Evolutionary conservation across 2,113 vertebrate species (phyloP).

Genomic region (Anoplopoma fimbria): DNA sequence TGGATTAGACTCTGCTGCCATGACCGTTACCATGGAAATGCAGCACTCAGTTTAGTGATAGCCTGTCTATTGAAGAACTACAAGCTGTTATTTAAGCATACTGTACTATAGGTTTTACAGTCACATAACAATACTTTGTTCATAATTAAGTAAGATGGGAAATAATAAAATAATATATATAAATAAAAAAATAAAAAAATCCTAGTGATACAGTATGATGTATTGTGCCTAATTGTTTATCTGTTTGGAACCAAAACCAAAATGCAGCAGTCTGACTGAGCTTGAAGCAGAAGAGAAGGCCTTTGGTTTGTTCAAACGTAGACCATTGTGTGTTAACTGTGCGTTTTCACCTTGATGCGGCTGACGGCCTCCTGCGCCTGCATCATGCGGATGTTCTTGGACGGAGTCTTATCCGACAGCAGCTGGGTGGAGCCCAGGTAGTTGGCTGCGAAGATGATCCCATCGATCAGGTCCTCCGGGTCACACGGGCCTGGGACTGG

Average conservation of each 20-base stretch:
- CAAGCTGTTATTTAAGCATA: no score
- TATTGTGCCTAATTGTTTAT: neutral
- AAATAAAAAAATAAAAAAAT: no score
- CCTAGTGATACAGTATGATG: neutral
- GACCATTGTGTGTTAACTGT: neutral
- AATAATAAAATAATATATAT: neutral
- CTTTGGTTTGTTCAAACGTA: neutral
- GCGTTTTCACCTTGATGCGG: constrained; percentile 92
- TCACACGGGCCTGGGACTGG: constrained; percentile 97
- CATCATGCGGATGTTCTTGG: constrained; percentile 98
- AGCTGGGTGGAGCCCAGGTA: constrained; percentile 98
- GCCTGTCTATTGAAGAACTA: no score
- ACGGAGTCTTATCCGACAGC: constrained; percentile 96
- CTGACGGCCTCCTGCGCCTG: constrained; percentile 98
- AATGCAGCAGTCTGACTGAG: neutral
- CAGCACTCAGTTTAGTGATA: neutral
- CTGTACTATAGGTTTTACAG: neutral
- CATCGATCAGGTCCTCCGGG: constrained; percentile 97
- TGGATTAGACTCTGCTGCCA: neutral
- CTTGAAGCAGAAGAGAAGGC: no score
- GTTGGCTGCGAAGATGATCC: constrained; percentile 98
- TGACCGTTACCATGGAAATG: neutral
- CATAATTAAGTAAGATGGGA: neutral
- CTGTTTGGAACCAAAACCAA: neutral
- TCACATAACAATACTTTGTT: neutral